Evolutionary conservation across 2,888 invertebrate genomes (phyloP), one percentile per base, ranked within the genome.

Genomic region (Busseola fusca): DNA sequence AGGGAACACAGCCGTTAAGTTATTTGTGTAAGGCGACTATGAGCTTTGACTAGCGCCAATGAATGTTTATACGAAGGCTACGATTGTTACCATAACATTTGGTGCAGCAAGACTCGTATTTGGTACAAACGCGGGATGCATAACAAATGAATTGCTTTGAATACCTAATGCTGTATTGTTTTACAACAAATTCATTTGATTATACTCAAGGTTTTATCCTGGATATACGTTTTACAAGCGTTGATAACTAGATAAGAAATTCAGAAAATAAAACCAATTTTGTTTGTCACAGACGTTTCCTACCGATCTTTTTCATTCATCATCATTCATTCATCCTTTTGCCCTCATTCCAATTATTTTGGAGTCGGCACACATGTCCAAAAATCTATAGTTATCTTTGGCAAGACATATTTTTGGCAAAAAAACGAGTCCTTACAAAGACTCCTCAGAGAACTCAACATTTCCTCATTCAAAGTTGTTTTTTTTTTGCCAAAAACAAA

Each of bases 101-200:
- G 37, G 25, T 56, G 37, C 45, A 63, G 37, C 40, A 30, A 40
- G 12, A 56, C 48, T 48, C 3, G 48, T 56, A 64, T 48, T 48
- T 74, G 21, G 25, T 64, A 30, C 64, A 74, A 4, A 40, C 74
- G 37, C 62, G 48, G 40, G 16, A 25, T 74, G 56, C 65, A 74
- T 74, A 42, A n/a, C 21, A 12, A 37, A 64, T 57, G 21, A 27
- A 45, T 62, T 37, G 45, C 63, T 63, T 37, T 25, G 27, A 64
- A 50, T 50, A n/a, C 21, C 25, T 40, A 34, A 27, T 25, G 74
- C 50, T 16, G n/a, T 7, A 2, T 9, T 64, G 56, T 74, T 56
- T 57, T 40, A 40, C n/a, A 56, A 40, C n/a, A 48, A 56, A 67
- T 30, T 30, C 0, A 42, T 40, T 25, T n/a, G 52, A 25, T 6